These are phyloP conservation scores for Eremophila alpestris DNA, from an alignment of 2,797 vertebrate species.

Conservation along the genomic window DNA sequence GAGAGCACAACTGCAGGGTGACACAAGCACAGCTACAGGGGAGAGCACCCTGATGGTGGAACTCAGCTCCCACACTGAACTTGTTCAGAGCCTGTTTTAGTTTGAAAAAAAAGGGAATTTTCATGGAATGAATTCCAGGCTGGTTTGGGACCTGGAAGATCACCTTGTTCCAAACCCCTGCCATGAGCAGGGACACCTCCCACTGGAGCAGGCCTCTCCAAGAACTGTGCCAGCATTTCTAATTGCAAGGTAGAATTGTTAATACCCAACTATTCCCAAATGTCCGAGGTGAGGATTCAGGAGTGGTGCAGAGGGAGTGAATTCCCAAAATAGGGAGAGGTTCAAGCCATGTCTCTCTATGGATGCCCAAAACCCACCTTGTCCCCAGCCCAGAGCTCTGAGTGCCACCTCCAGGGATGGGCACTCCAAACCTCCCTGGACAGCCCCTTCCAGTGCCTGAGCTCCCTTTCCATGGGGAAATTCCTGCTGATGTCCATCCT, in stretches of 20 bases:
- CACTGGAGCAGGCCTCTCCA: neutral
- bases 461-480: neutral
- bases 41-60: neutral
- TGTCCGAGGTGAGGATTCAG: accelerated
- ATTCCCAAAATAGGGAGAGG: neutral
- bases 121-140: no score
- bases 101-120: neutral
- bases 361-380: accelerated
- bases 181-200: neutral
- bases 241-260: no score
- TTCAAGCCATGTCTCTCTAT: neutral
- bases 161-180: neutral
- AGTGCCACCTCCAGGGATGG: neutral
- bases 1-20: neutral
- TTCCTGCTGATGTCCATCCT: neutral
- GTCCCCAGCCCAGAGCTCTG: neutral
- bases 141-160: neutral
- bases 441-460: neutral
- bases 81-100: neutral
- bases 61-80: neutral
- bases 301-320: neutral
- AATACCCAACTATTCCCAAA: neutral
- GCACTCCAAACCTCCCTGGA: neutral
- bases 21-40: accelerated
- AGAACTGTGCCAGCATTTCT: neutral